These are phyloP conservation scores for Tragelaphus strepsiceros DNA, from an alignment of 2,113 vertebrate species.

Conservation along the genomic window DNA sequence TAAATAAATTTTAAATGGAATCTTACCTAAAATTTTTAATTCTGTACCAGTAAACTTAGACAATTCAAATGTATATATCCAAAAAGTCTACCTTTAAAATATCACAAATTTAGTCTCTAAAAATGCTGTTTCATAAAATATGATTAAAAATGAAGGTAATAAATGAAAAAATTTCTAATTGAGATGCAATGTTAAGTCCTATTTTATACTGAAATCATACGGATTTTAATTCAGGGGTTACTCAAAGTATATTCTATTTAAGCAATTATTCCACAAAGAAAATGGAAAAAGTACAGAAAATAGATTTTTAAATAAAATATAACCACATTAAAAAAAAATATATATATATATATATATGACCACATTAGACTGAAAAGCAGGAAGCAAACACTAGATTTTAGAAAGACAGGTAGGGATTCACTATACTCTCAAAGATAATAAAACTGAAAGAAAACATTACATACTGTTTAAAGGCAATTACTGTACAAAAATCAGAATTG, in stretches of 20 bases:
- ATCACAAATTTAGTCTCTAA: background rate
- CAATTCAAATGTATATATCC: background rate
- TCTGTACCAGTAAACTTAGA: background rate
- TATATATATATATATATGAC: background rate
- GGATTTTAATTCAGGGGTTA: background rate
- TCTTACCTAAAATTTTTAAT: background rate
- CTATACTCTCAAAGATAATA: background rate
- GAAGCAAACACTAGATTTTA: background rate
- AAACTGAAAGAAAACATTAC: background rate
- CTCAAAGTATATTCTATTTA: background rate
- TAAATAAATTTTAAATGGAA: background rate
- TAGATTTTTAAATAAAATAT: background rate
- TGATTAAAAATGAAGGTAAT: constrained; percentile 10
- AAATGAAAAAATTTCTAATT: background rate
- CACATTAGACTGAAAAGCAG: background rate
- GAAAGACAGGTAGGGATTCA: background rate
- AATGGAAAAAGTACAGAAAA: background rate
- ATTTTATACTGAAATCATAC: background rate
- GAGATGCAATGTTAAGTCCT: background rate
- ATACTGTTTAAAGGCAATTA: background rate
- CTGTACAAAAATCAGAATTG: background rate
- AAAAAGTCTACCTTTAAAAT: background rate
- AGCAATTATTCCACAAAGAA: background rate
- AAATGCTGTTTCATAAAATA: background rate
- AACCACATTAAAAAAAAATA: background rate